A percentile compares a stretch with the other conserved stretches of the same genome.
Evolutionary conservation across 2,888 invertebrate species (phyloP).

Genomic region (Druceiella hillmani): DNA sequence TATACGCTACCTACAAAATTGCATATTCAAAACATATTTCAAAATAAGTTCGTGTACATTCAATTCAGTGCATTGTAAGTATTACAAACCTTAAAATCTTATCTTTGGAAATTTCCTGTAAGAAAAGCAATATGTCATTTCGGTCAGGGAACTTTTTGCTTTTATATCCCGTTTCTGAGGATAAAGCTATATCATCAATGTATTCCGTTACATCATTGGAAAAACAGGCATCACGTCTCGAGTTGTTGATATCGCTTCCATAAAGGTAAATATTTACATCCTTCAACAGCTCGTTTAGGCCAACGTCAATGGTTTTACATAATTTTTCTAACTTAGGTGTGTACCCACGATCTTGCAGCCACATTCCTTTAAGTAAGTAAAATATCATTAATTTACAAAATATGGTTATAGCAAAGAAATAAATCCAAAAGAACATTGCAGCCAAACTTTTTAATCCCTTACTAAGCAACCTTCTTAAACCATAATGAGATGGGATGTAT

Average conservation of each 20-base stretch:
- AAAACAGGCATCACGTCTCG: no score
- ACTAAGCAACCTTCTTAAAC: background rate
- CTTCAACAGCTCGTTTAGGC: conserved; percentile 56
- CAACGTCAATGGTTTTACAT: conserved; percentile 59
- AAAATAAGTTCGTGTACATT: no score
- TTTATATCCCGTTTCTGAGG: conserved; percentile 37
- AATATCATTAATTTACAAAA: background rate
- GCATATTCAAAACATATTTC: no score
- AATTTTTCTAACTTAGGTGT: conserved; percentile 67
- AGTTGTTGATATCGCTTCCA: conserved; percentile 38
- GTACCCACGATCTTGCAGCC: conserved; percentile 77
- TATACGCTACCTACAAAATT: no score
- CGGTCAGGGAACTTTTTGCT: conserved; percentile 45
- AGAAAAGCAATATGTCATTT: conserved; percentile 44
- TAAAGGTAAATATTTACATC: conserved; percentile 67
- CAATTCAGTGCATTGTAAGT: no score
- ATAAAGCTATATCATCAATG: conserved; percentile 27
- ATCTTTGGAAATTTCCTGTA: conserved; percentile 45
- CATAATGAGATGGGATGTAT: no score
- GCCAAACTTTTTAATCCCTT: background rate
- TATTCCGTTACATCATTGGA: no score
- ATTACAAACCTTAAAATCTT: conserved; percentile 41
- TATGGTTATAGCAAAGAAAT: background rate
- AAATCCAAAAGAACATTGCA: background rate
- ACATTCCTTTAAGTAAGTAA: conserved; percentile 38